Conservation (phyloP, 2,888 invertebrate genomes). For the Cylindroiulus punctatus region DNA sequence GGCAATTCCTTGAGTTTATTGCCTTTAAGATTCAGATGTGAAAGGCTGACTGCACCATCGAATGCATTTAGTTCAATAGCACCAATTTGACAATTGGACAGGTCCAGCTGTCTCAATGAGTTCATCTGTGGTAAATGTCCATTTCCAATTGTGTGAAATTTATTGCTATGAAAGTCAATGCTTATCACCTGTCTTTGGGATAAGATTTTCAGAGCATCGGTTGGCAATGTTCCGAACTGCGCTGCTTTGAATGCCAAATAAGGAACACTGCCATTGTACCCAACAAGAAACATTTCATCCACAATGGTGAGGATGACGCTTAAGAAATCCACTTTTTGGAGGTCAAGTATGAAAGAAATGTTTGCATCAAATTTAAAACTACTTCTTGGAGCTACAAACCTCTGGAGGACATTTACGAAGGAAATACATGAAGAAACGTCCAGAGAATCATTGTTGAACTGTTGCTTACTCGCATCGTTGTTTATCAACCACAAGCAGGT, state of each 20-base stretch:
- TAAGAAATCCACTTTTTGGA: not conserved
- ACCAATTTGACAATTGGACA: conserved; percentile 33
- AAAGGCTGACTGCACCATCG: not conserved
- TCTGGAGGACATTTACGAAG: not conserved
- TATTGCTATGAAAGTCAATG: conserved; percentile 19
- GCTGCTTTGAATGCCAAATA: not conserved
- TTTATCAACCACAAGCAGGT: not conserved
- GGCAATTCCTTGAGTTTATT: conserved; percentile 47
- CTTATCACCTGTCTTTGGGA: not conserved
- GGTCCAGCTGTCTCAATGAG: conserved; percentile 7
- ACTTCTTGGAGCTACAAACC: not conserved
- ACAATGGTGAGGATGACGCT: not conserved
- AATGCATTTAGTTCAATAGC: conserved; percentile 44
- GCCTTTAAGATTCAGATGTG: conserved; percentile 25
- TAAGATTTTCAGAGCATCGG: not conserved
- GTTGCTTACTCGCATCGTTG: not conserved
- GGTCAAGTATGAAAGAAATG: not conserved
- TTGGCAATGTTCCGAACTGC: not conserved
- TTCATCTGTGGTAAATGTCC: conserved; percentile 46
- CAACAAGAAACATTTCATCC: not conserved
- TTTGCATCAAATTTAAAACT: not conserved
- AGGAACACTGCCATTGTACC: conserved; percentile 43
- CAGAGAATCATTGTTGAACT: not conserved
- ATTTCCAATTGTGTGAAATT: not conserved
- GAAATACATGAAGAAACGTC: not conserved